Evolutionary conservation across 2,113 vertebrate species (phyloP).

Genomic region (Heterocephalus glaber): DNA sequence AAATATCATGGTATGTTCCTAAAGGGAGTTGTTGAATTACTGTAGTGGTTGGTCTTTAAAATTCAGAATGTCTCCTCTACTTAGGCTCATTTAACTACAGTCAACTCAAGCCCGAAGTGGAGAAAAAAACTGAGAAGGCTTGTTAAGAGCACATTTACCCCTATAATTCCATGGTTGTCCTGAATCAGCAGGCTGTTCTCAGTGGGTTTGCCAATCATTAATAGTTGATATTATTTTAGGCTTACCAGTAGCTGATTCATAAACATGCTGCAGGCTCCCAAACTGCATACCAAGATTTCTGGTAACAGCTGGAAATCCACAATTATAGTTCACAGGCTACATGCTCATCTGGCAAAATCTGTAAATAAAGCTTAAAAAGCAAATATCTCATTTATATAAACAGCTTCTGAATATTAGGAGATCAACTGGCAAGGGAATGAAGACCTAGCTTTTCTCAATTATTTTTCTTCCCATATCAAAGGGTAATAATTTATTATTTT

Average conservation of each 20-base stretch:
- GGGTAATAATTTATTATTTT: constrained; percentile 67
- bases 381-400: constrained; percentile 81
- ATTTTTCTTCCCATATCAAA: constrained; percentile 56
- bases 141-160: constrained; percentile 46
- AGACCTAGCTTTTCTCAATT: constrained; percentile 65
- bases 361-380: constrained; percentile 85
- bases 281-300: constrained; percentile 82
- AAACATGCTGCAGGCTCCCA: constrained; percentile 75
- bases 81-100: constrained; percentile 50
- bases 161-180: constrained; percentile 61
- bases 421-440: constrained; percentile 64
- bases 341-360: constrained; percentile 83
- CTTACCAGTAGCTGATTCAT: constrained; percentile 78
- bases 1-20: constrained; percentile 2
- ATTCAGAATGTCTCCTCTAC: constrained; percentile 59
- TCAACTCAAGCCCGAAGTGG: constrained; percentile 1
- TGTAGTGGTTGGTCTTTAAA: constrained; percentile 55
- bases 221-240: constrained; percentile 82
- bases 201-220: constrained; percentile 64
- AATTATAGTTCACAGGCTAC: constrained; percentile 85
- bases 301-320: constrained; percentile 85
- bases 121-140: constrained; percentile 26
- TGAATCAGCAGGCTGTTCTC: constrained; percentile 65
- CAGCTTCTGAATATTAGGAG: constrained; percentile 74
- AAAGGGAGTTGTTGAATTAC: constrained; percentile 44